Evolutionary conservation across 2,888 invertebrate species (phyloP).

Genomic region (Perizoma affinitatum): DNA sequence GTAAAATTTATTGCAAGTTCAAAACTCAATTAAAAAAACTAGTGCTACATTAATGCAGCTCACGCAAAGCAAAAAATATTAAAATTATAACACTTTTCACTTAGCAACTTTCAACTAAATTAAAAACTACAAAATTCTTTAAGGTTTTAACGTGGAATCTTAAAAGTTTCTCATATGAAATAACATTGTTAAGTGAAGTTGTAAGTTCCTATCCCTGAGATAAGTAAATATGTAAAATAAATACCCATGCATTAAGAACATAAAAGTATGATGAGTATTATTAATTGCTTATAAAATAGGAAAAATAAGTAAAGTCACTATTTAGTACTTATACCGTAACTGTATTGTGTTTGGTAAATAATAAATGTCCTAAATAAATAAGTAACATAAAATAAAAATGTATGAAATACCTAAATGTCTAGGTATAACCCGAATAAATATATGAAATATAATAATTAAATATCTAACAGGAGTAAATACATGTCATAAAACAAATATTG

Average conservation of each 20-base stretch:
- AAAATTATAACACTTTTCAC: slow-evolving; percentile 14
- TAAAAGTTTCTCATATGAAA: slow-evolving; percentile 25
- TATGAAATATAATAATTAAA: too few species aligned
- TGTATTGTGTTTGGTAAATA: slow-evolving; percentile 1
- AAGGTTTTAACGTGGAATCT: slow-evolving; percentile 10
- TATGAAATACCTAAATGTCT: too few species aligned
- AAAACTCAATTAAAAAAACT: too few species aligned
- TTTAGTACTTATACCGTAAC: slow-evolving; percentile 4
- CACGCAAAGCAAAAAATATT: not conserved
- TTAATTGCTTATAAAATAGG: slow-evolving; percentile 20
- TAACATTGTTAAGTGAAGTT: slow-evolving; percentile 15
- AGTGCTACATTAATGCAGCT: too few species aligned
- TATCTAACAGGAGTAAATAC: too few species aligned
- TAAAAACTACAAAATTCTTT: slow-evolving; percentile 20
- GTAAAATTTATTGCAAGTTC: too few species aligned
- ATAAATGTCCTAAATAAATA: too few species aligned
- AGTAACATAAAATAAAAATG: too few species aligned
- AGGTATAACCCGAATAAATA: too few species aligned
- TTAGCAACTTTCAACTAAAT: slow-evolving; percentile 16
- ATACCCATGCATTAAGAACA: slow-evolving; percentile 7
- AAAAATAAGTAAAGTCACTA: slow-evolving; percentile 12
- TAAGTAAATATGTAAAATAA: slow-evolving; percentile 13
- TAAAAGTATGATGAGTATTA: slow-evolving; percentile 18
- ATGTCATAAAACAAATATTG: too few species aligned
- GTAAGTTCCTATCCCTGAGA: slow-evolving; percentile 10